These are phyloP conservation scores for Vidua macroura DNA, from an alignment of 2,113 vertebrate genomes.

Conservation along the genomic window DNA sequence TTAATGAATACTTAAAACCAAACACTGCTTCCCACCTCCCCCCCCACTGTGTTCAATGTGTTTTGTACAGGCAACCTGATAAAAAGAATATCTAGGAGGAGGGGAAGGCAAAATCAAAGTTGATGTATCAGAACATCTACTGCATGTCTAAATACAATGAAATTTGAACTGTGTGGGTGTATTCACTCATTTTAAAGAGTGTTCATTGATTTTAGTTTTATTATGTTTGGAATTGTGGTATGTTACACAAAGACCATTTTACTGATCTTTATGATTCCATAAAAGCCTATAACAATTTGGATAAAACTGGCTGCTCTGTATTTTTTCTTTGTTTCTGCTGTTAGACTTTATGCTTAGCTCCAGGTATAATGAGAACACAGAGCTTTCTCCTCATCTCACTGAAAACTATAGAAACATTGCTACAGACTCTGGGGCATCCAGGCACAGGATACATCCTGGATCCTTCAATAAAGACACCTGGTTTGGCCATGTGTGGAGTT, in stretches of 20 bases:
- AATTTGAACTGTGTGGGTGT: constrained; percentile 58
- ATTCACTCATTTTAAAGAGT: constrained; percentile 48
- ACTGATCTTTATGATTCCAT: constrained; percentile 38
- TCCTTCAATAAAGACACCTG: not conserved
- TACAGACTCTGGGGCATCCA: not conserved
- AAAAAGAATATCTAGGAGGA: constrained; percentile 49
- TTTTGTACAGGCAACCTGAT: constrained; percentile 42
- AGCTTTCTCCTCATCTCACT: not conserved
- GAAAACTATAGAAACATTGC: not conserved
- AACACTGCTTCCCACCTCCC: not conserved
- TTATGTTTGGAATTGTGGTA: constrained; percentile 37
- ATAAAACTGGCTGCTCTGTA: not conserved
- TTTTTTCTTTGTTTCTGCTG: constrained; percentile 22
- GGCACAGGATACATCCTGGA: not conserved
- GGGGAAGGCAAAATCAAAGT: constrained; percentile 22
- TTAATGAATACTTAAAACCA: constrained; percentile 66
- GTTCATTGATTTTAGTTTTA: constrained; percentile 54
- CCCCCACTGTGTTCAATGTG: constrained; percentile 15
- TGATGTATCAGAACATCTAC: constrained; percentile 47
- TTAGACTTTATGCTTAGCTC: constrained; percentile 10
- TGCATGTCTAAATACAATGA: constrained; percentile 61
- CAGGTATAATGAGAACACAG: not conserved
- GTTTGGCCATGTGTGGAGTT: not conserved
- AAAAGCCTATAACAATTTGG: constrained; percentile 24
- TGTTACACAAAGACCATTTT: constrained; percentile 43